Base-by-base conservation (phyloP, 2,797 vertebrate genomes). In the Xyrichtys novacula region DNA sequence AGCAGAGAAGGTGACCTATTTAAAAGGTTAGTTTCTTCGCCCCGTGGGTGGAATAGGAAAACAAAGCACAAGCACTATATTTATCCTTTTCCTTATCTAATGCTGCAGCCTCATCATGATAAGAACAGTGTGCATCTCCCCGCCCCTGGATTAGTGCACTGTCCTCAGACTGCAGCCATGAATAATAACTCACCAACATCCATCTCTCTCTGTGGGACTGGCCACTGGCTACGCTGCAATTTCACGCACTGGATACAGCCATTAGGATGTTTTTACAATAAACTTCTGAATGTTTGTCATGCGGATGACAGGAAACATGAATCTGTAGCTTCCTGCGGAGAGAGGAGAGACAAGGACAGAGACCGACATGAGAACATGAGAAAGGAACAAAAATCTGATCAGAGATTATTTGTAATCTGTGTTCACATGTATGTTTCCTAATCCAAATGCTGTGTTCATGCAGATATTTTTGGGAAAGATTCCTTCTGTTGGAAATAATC, bases 11-110 rank as follows among this genome's bases (percentile, higher is more conserved):
- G 71, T 88, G 91, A 91, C 92, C 90, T 89, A 90, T 91, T 93
- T 92, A 82, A 90, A 94, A 91, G 90, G 88, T 89, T 90, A 91
- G 74, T 89, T 88, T 85, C 86, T 91, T 84, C 20, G 86, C 76
- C 89, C 83, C 1, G 76, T 81, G 86, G 89, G 28, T 85, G 88
- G 90, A 90, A 91, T 91, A 92, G 80, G 75, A 90, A 88, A 86
- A 86, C 86, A 91, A 89, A 92, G 83, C 88, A 70, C 26, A 22
- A 65, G 80, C 77, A 61, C 86, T 92, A 90, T 85, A 91, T 92
- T 89, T 88, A 91, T 91, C 88, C 58, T 60, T 77, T 80, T 89
- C 72, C 86, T 90, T 89, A 88, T 93, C 85, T 91, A 74, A 85
- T 71, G 86, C 82, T 25, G 42, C 81, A 50, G 76, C 78, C 78